Conservation (phyloP, 2,888 invertebrate species). For the Tachina grossa region DNA sequence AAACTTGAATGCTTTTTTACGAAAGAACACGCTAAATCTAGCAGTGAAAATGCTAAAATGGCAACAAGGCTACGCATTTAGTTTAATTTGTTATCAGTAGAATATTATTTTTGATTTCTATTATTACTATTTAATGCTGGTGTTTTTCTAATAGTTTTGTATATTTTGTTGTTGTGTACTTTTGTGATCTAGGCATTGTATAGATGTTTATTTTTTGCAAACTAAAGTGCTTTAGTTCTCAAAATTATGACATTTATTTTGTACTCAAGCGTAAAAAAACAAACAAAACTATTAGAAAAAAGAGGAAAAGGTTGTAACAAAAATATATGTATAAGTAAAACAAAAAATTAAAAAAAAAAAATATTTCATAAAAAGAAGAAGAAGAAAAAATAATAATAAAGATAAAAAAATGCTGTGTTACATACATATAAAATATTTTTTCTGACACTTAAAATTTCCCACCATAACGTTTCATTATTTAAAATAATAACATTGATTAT, state of each 20-base stretch:
- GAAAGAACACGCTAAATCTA: too few species aligned
- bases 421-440: not conserved
- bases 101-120: not conserved
- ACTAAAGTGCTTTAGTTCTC: conserved; percentile 27
- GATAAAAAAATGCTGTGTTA: not conserved
- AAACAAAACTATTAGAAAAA: not conserved
- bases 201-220: conserved; percentile 1
- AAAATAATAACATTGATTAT: conserved; percentile 1
- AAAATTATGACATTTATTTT: conserved; percentile 3
- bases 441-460: not conserved
- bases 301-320: not conserved
- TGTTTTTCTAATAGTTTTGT: conserved; percentile 38
- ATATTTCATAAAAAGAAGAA: not conserved
- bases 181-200: conserved; percentile 18
- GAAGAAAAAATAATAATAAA: not conserved
- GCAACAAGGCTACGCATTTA: conserved; percentile 24
- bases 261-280: not conserved
- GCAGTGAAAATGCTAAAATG: too few species aligned
- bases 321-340: not conserved
- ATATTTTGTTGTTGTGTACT: conserved; percentile 14
- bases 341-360: not conserved
- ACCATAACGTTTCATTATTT: not conserved
- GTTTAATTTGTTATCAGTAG: conserved; percentile 53
- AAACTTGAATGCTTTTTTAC: too few species aligned
- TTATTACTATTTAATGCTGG: conserved; percentile 27